Conservation (phyloP, 2,797 vertebrate species). For the Rhabdophis nuchalis region DNA sequence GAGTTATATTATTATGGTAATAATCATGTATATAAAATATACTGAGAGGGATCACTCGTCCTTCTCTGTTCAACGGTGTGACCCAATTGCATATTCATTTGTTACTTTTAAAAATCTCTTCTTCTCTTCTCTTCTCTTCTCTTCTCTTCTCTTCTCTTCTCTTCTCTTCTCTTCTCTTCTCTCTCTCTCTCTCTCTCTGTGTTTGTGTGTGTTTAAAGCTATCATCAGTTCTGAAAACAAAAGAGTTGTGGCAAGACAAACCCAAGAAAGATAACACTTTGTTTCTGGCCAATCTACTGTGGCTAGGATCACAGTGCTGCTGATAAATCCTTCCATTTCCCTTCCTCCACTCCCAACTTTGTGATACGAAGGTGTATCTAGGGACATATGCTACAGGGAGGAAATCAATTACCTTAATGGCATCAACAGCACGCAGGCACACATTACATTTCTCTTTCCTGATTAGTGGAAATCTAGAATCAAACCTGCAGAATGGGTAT, state of each 20-base stretch:
- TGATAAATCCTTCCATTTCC: not conserved
- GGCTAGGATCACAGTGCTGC: not conserved
- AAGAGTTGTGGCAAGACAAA: not conserved
- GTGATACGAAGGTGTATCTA: not conserved
- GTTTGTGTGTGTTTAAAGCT: not conserved
- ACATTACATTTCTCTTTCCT: slow-evolving; percentile 7
- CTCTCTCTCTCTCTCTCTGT: too few species aligned
- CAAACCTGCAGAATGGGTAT: not conserved
- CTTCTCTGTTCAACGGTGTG: not conserved
- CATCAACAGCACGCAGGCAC: not conserved
- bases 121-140: too few species aligned
- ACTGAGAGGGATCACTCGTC: not conserved
- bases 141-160: too few species aligned
- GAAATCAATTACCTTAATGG: slow-evolving; percentile 23
- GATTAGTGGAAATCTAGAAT: not conserved
- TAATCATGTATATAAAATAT: not conserved
- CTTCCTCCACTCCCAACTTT: not conserved
- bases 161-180: too few species aligned
- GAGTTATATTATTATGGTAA: not conserved
- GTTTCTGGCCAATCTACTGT: not conserved
- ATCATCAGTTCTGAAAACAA: not conserved
- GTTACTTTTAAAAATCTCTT: not conserved
- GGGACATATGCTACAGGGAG: not conserved
- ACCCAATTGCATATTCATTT: not conserved
- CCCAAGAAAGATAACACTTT: not conserved